Percentiles rank a stretch among this genome's conserved stretches.
Conservation (phyloP, 2,888 invertebrate genomes). For the Macrophya annulata region DNA sequence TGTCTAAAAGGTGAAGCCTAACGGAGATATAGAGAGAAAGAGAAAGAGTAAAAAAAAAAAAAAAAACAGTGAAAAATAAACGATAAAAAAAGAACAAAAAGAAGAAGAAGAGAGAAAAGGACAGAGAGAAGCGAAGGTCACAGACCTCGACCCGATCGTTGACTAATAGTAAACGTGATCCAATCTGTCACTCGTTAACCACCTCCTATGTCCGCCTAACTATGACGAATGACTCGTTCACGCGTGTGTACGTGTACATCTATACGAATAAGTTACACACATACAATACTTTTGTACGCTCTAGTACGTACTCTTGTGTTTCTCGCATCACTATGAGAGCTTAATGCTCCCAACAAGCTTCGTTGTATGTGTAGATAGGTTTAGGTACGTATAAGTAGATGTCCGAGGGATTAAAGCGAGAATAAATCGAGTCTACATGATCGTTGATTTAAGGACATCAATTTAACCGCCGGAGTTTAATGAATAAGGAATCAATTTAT, state of each 20-base stretch:
- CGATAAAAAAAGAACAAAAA: background rate
- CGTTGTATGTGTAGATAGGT: background rate
- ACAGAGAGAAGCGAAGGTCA: conserved; percentile 41
- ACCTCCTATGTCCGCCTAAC: conserved; percentile 63
- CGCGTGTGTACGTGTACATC: background rate
- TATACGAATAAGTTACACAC: background rate
- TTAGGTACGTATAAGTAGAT: background rate
- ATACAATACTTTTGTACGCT: background rate
- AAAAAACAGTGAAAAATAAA: background rate
- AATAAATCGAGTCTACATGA: background rate
- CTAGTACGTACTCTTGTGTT: background rate
- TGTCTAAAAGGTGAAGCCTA: conserved; percentile 33
- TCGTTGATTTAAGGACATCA: background rate
- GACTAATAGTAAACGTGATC: conserved; percentile 68
- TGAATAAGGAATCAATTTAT: background rate
- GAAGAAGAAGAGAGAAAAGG: background rate
- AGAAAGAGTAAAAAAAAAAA: background rate
- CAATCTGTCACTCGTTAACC: conserved; percentile 70
- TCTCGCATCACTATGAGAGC: background rate
- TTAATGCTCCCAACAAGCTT: background rate
- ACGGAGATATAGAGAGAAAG: background rate
- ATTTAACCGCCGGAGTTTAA: background rate
- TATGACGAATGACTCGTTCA: conserved; percentile 66
- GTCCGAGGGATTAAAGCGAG: background rate
- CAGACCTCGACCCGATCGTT: conserved; percentile 64